Percentiles rank a stretch among this genome's conserved stretches.
Evolutionary conservation across 2,797 vertebrate species (phyloP).

Genomic region (Botia kubotai): DNA sequence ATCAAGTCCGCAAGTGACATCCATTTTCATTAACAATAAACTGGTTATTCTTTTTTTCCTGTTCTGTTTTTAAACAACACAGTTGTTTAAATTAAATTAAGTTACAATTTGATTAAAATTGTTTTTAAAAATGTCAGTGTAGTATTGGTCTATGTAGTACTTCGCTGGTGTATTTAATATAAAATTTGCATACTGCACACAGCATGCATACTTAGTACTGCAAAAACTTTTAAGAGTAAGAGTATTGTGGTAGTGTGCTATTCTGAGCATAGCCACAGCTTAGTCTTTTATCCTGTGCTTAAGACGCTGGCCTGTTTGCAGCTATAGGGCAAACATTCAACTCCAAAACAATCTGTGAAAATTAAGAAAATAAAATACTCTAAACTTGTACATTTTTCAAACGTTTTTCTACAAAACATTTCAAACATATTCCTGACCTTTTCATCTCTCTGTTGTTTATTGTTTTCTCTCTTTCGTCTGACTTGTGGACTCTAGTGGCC

Average conservation of each 20-base stretch:
- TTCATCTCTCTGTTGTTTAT: slow-evolving; percentile 2
- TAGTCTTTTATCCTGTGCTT: not conserved
- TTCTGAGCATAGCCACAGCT: not conserved
- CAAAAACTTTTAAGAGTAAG: not conserved
- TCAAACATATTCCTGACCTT: not conserved
- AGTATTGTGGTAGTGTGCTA: not conserved
- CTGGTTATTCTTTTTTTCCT: too few species aligned
- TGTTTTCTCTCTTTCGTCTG: slow-evolving; percentile 9
- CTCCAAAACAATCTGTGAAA: not conserved
- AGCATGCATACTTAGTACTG: not conserved
- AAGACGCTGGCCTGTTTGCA: not conserved
- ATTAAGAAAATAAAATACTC: too few species aligned
- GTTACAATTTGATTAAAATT: too few species aligned
- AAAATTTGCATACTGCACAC: not conserved
- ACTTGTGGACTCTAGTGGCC: not conserved
- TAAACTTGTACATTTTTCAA: not conserved
- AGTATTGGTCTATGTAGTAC: not conserved
- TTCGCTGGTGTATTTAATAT: not conserved
- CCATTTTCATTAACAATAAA: too few species aligned
- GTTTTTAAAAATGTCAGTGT: too few species aligned
- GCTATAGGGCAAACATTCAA: not conserved
- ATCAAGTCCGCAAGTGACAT: too few species aligned
- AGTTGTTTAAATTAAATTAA: too few species aligned
- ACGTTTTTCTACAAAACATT: not conserved
- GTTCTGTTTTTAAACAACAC: too few species aligned